Conservation (phyloP, 2,113 vertebrate species). For the Halichoerus grypus region DNA sequence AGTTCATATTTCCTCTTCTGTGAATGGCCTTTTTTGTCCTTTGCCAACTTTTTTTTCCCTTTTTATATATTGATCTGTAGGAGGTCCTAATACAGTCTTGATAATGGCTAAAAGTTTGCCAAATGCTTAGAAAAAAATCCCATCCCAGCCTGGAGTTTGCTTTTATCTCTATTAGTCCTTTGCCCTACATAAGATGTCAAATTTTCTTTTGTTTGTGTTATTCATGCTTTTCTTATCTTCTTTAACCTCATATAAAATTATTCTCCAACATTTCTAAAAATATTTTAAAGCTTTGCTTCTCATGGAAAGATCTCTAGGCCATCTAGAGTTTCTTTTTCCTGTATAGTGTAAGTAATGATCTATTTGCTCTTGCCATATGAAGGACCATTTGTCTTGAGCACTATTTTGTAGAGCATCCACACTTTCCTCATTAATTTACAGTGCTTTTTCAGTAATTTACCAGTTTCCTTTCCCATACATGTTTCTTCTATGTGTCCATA, state of each 20-base stretch:
- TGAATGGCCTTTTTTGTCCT: background rate
- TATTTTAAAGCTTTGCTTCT: background rate
- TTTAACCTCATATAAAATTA: background rate
- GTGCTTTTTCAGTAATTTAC: background rate
- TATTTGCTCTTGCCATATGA: background rate
- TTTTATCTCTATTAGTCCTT: background rate
- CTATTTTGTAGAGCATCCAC: background rate
- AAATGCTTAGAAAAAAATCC: background rate
- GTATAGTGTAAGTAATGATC: background rate
- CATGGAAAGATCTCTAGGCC: background rate
- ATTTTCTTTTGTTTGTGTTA: background rate
- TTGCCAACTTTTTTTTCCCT: background rate
- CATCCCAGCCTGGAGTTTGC: background rate
- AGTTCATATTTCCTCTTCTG: background rate
- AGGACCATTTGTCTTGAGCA: background rate
- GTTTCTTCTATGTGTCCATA: background rate
- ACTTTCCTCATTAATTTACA: background rate
- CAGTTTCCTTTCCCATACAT: background rate
- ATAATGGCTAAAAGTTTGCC: background rate
- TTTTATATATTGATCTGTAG: background rate
- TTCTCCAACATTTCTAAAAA: background rate
- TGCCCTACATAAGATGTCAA: background rate
- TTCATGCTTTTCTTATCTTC: background rate
- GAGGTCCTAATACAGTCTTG: background rate
- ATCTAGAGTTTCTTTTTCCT: background rate